These are phyloP conservation scores for Macheiramphus alcinus DNA, from an alignment of 2,113 vertebrate species.

Conservation along the genomic window DNA sequence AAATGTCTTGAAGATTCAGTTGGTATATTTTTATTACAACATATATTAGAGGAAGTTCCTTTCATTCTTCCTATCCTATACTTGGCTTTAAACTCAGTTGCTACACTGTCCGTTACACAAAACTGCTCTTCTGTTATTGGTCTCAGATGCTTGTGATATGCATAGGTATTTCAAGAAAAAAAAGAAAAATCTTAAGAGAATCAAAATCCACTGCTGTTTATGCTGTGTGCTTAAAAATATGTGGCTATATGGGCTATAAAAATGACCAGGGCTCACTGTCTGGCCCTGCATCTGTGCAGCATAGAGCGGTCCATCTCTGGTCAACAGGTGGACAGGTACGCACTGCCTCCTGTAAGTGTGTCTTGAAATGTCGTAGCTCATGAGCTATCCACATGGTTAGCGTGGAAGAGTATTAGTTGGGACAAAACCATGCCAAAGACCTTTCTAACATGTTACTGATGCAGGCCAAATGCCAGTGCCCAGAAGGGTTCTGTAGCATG, in stretches of 20 bases:
- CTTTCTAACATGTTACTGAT: neutral
- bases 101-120: rapidly evolving
- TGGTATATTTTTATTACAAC: neutral
- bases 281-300: neutral
- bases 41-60: neutral
- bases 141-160: neutral
- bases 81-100: neutral
- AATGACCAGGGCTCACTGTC: neutral
- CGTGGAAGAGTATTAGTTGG: neutral
- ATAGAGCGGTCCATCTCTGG: neutral
- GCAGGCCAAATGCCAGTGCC: neutral
- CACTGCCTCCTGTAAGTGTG: neutral
- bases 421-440: neutral
- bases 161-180: neutral
- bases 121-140: neutral
- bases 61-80: neutral
- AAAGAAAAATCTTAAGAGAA: neutral
- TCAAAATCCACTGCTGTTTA: neutral
- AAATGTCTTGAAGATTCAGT: neutral
- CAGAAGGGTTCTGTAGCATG: neutral
- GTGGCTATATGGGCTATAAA: neutral
- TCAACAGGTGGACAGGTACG: rapidly evolving
- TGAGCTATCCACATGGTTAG: neutral
- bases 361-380: neutral
- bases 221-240: neutral